Base-by-base conservation (phyloP, 2,888 invertebrate species). In the Sarcophaga carnaria region DNA sequence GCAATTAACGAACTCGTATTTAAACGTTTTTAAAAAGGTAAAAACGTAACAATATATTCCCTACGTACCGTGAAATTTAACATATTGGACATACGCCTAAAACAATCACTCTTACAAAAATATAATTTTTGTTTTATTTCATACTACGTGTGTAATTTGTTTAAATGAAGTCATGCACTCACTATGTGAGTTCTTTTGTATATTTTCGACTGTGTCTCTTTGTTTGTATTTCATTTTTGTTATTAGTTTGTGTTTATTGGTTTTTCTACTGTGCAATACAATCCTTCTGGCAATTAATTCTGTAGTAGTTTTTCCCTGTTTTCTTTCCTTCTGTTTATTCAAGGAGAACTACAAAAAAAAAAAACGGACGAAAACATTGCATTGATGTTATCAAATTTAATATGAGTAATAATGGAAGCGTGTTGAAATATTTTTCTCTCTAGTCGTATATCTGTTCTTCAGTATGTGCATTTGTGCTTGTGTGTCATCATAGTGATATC, bases 271-370 rank as follows among this genome's bases (percentile, higher is more conserved):
- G 45, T n/a, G 62, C 70, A 64, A 37, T 37, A 66, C 54, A 86
- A 82, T 80, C 82, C 76, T 80, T 86, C 82, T 86, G 71, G 82
- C 82, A 86, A 86, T 22, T 22, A 22, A 22, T 86, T 67, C 79
- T 82, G 45, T 66, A 59, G 59, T 82, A 71, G 79, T 82, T 80
- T 77, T 79, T 81, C 27, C 49, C 75, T 76, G 10, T 66, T 80
- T 66, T 66, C 47, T 79, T 70, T 75, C 75, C 25, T 79, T 37
- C 67, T 82, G 76, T 83, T 83, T 86, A 76, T 79, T 80, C 79
- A 80, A 80, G 79, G 63, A 83, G 79, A 82, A 49, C 25, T 17
- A 79, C 20, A 27, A 27, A 27, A 27, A 4, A 27, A 1, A 20
- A n/a, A n/a, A n/a, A 20, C 1, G 25, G 25, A 25, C 25, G 4